Percentiles rank a stretch among this genome's conserved stretches.
Conservation (phyloP, 1,140 invertebrate species). For the Pachypeltis micranthus region DNA sequence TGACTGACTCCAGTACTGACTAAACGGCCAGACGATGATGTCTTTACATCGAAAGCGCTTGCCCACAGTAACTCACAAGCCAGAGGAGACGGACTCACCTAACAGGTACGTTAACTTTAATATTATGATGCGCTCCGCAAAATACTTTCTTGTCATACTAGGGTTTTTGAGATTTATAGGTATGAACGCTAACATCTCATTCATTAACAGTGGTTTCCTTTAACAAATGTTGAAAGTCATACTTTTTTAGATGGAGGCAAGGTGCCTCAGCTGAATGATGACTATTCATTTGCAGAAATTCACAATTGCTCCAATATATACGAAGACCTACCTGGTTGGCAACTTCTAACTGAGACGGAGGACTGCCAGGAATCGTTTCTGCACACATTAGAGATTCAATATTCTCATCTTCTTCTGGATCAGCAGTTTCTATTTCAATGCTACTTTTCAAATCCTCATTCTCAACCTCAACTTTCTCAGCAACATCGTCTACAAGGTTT, state of each 20-base stretch:
- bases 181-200: not conserved
- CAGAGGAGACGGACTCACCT: too few species aligned
- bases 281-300: too few species aligned
- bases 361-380: constrained; percentile 6
- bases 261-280: too few species aligned
- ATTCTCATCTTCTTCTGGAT: constrained; percentile 1
- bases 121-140: too few species aligned
- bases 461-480: not conserved
- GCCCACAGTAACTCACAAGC: too few species aligned
- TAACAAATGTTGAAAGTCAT: not conserved
- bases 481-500: not conserved
- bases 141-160: not conserved
- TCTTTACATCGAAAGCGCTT: too few species aligned
- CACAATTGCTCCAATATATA: too few species aligned
- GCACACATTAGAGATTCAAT: constrained; percentile 4
- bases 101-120: too few species aligned
- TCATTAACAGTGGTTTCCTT: not conserved
- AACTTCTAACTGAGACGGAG: not conserved
- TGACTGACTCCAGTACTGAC: too few species aligned
- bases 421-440: not conserved
- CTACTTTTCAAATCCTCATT: not conserved
- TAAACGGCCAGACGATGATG: too few species aligned
- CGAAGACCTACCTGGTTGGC: not conserved
- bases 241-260: not conserved
- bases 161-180: not conserved